Evolutionary conservation across 2,888 invertebrate genomes (phyloP).

Genomic region (Dryobota labecula): DNA sequence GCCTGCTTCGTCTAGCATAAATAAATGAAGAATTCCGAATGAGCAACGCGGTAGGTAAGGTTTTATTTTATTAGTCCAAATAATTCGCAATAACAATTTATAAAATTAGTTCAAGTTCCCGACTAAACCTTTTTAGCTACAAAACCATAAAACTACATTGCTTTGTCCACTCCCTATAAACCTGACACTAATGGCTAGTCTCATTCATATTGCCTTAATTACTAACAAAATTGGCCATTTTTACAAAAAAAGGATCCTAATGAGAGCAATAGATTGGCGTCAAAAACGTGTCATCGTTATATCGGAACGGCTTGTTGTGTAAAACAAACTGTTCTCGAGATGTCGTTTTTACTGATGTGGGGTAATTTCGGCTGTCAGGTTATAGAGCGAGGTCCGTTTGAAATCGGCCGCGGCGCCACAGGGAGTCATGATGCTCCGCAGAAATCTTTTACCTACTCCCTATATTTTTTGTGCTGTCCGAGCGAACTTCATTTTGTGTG

Average conservation of each 20-base stretch:
- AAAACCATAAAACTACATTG: conserved; percentile 27
- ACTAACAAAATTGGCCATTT: conserved; percentile 59
- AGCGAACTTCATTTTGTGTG: conserved; percentile 53
- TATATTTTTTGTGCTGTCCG: conserved; percentile 74
- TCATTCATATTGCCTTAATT: conserved; percentile 63
- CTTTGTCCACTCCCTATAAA: conserved; percentile 45
- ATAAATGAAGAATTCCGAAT: neutral
- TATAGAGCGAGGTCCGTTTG: conserved; percentile 80
- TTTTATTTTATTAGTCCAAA: conserved; percentile 18
- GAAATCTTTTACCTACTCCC: conserved; percentile 82
- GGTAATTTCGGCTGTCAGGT: conserved; percentile 89
- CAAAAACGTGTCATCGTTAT: conserved; percentile 82
- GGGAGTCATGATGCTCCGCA: conserved; percentile 83
- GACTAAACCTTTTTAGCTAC: neutral
- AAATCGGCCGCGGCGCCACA: conserved; percentile 81
- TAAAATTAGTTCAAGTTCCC: conserved; percentile 41
- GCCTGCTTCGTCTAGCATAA: neutral
- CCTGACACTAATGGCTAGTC: conserved; percentile 60
- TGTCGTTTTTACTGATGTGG: conserved; percentile 81
- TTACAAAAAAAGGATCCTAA: conserved; percentile 70
- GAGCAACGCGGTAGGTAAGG: conserved; percentile 40
- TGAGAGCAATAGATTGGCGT: conserved; percentile 75
- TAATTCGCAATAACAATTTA: conserved; percentile 35
- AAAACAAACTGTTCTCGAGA: conserved; percentile 85
- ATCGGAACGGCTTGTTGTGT: conserved; percentile 83